Percentiles rank a stretch among this genome's conserved stretches.
These are phyloP conservation scores for Pseudomyrmex sp. DNA, from an alignment of 1,140 invertebrate species.

Conservation along the genomic window DNA sequence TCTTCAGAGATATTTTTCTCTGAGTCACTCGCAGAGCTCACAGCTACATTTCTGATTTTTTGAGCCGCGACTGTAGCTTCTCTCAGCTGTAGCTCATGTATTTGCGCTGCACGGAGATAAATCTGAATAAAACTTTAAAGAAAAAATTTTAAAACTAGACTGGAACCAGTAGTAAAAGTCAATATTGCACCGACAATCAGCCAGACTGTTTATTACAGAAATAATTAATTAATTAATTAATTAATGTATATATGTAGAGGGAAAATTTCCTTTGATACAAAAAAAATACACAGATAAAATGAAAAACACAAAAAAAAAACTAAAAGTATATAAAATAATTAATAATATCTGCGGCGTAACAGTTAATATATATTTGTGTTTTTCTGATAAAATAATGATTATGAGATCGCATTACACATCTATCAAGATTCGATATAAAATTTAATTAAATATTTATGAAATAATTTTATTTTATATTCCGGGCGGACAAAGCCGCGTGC, in stretches of 20 bases:
- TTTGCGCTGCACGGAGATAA: neutral
- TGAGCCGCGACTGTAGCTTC: neutral
- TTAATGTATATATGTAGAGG: no score
- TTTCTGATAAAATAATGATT: neutral
- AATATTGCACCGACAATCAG: constrained; percentile 6
- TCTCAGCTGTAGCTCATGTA: constrained; percentile 18
- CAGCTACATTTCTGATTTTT: neutral
- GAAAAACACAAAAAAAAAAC: no score
- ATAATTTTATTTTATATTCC: no score
- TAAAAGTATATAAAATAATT: no score
- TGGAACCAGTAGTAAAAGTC: constrained; percentile 13
- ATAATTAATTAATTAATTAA: no score
- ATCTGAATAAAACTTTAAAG: neutral
- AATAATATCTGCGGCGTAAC: neutral
- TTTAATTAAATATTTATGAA: no score
- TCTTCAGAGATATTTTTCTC: constrained; percentile 29
- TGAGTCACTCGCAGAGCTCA: constrained; percentile 33
- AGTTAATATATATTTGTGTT: neutral
- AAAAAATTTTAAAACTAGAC: neutral
- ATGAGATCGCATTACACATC: no score
- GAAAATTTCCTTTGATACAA: no score
- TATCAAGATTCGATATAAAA: no score
- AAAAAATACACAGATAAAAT: no score
- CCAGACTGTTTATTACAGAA: neutral
- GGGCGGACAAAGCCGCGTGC: no score